Evolutionary conservation across 2,888 invertebrate genomes (phyloP).

Genomic region (Drosophila seclusa): DNA sequence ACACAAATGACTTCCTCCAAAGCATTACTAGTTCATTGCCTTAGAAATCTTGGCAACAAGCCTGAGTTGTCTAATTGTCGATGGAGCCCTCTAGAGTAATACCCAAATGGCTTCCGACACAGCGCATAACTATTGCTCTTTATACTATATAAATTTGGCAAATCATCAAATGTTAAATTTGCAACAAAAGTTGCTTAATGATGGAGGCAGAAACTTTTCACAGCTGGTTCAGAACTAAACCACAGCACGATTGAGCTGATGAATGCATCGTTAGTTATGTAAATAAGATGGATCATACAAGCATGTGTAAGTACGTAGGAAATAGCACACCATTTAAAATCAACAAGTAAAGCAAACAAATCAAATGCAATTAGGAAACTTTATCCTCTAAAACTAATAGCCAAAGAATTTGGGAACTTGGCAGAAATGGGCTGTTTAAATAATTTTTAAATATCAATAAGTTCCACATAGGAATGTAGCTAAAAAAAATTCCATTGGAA

Average conservation of each 20-base stretch:
- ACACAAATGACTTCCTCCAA: slow-evolving; percentile 25
- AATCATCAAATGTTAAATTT: slow-evolving; percentile 32
- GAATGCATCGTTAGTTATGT: slow-evolving; percentile 55
- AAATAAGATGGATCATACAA: slow-evolving; percentile 23
- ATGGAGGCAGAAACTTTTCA: slow-evolving; percentile 13
- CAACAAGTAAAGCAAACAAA: neutral
- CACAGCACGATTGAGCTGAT: slow-evolving; percentile 35
- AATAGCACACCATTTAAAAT: neutral
- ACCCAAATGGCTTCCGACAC: slow-evolving; percentile 52
- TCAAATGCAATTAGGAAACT: neutral
- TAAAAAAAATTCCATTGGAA: neutral
- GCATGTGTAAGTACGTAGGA: neutral
- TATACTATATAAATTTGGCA: slow-evolving; percentile 33
- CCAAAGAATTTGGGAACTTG: neutral
- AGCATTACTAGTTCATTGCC: slow-evolving; percentile 44
- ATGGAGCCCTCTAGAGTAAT: slow-evolving; percentile 37
- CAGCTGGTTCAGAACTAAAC: slow-evolving; percentile 5
- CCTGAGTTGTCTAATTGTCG: slow-evolving; percentile 34
- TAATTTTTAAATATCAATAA: neutral
- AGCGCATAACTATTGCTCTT: slow-evolving; percentile 44
- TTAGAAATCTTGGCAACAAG: slow-evolving; percentile 53
- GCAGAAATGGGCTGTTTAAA: neutral
- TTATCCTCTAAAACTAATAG: neutral
- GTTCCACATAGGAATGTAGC: neutral
- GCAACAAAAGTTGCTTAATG: slow-evolving; percentile 17